A percentile compares a stretch with the other conserved stretches of the same genome.
Conservation (phyloP, 2,113 vertebrate species). For the Rhizomys pruinosus region DNA sequence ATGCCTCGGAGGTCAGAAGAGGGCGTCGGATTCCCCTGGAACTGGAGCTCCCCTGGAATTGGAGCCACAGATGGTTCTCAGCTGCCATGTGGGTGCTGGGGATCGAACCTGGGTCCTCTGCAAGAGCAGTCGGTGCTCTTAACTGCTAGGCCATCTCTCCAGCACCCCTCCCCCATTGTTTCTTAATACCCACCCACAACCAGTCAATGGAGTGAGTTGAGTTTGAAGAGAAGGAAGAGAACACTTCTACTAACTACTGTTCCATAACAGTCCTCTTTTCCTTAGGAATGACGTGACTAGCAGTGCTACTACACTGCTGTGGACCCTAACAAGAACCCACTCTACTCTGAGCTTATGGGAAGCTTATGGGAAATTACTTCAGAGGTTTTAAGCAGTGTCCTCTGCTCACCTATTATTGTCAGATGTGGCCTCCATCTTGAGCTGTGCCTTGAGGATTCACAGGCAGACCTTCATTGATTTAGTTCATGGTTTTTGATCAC, state of each 20-base stretch:
- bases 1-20: too few relatives aligned
- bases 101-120: too few relatives aligned
- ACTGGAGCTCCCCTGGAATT: too few relatives aligned
- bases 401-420: background rate
- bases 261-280: background rate
- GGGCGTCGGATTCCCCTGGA: too few relatives aligned
- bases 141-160: too few relatives aligned
- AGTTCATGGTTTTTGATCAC: background rate
- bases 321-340: background rate
- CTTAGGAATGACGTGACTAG: background rate
- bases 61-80: too few relatives aligned
- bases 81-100: too few relatives aligned
- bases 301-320: background rate
- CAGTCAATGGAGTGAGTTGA: constrained; percentile 22
- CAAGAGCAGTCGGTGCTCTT: too few relatives aligned
- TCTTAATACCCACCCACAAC: constrained; percentile 4
- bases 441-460: background rate
- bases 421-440: constrained; percentile 34
- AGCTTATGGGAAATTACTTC: background rate
- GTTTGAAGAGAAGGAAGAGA: constrained; percentile 26
- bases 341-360: background rate
- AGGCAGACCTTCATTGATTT: constrained; percentile 14
- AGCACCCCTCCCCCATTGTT: too few relatives aligned
- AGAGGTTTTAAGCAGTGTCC: background rate
- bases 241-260: background rate